Conservation (phyloP, 2,113 vertebrate genomes). For the Dunckerocampus dactyliophorus region DNA sequence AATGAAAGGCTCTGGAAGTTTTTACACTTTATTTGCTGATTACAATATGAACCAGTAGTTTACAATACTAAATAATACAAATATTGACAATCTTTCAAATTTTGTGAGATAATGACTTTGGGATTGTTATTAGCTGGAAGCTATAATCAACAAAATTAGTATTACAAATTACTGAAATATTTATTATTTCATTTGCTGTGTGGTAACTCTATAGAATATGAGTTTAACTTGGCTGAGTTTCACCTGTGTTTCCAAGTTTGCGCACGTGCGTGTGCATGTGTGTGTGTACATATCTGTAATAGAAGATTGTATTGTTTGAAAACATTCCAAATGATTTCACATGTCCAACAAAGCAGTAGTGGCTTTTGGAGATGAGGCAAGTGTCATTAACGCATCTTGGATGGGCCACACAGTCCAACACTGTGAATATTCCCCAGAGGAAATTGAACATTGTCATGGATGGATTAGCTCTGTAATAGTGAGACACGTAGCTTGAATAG, state of each 20-base stretch:
- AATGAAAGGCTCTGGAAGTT: too few species aligned
- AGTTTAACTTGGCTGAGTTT: background rate
- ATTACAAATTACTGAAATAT: too few species aligned
- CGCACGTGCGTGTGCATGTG: too few species aligned
- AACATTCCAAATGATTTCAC: conserved; percentile 39
- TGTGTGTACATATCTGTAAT: conserved; percentile 3
- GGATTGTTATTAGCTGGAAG: too few species aligned
- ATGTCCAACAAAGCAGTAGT: conserved; percentile 35
- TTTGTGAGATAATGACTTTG: too few species aligned
- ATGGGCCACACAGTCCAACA: conserved; percentile 56
- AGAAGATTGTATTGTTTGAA: conserved; percentile 30
- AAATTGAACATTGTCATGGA: conserved; percentile 99
- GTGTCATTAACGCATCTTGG: conserved; percentile 55
- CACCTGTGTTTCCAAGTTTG: too few species aligned
- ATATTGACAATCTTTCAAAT: too few species aligned
- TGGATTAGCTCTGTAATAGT: conserved; percentile 98
- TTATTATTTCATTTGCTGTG: background rate
- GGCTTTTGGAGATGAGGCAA: conserved; percentile 31
- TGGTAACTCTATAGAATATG: conserved; percentile 12
- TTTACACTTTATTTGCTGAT: too few species aligned
- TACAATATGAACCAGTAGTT: too few species aligned
- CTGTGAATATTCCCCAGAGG: conserved; percentile 85
- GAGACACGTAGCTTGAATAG: conserved; percentile 91
- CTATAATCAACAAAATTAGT: too few species aligned
- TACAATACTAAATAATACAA: too few species aligned